Conservation (phyloP, 2,113 vertebrate genomes). For the Ptilonorhynchus violaceus region DNA sequence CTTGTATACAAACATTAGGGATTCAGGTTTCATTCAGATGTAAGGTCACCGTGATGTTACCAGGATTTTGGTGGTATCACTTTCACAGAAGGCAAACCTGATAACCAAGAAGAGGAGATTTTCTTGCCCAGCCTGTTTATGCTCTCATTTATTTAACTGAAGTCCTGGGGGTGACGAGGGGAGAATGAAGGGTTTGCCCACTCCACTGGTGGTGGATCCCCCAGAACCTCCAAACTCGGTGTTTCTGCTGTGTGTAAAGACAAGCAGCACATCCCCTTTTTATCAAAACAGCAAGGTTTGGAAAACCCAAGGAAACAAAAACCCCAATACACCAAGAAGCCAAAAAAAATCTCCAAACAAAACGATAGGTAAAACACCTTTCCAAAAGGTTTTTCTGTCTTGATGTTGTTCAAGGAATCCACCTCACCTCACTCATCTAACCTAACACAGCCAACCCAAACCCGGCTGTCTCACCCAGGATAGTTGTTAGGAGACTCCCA, state of each 20-base stretch:
- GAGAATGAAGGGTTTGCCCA: not conserved
- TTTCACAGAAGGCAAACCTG: not conserved
- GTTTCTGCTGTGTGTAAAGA: not conserved
- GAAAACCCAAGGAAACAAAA: not conserved
- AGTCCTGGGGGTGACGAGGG: not conserved
- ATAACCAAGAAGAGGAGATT: not conserved
- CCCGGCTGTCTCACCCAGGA: no score
- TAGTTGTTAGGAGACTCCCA: not conserved
- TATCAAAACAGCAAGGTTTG: not conserved
- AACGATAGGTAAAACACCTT: not conserved
- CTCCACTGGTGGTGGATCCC: not conserved
- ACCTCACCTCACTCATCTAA: not conserved
- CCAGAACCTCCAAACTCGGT: not conserved
- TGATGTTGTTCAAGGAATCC: not conserved
- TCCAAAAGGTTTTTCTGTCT: not conserved
- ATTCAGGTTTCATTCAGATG: not conserved
- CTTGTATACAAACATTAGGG: not conserved
- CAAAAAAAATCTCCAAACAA: fast-evolving
- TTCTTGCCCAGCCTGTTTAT: not conserved
- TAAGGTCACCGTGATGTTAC: not conserved
- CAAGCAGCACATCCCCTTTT: not conserved
- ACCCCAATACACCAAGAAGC: fast-evolving
- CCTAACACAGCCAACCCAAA: not conserved
- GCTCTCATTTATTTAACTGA: not conserved
- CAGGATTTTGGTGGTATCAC: not conserved